phyloP scores from a whole-genome alignment of 2,888 invertebrate genomes.

The Priocnemis perturbator region DNA sequence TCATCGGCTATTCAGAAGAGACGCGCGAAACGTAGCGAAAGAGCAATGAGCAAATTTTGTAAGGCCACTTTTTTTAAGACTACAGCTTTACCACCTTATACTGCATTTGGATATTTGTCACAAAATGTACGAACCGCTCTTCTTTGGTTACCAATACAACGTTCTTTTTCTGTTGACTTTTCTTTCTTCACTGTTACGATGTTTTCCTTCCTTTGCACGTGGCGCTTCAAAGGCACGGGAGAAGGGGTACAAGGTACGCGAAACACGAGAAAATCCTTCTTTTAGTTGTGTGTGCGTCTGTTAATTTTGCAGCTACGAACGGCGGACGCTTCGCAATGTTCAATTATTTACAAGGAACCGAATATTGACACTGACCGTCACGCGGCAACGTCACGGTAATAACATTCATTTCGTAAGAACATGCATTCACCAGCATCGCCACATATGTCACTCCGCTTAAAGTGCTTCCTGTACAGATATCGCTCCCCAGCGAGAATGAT shows the following conservation, averaged over 20 bases:
- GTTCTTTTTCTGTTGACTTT: background rate
- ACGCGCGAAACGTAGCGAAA: constrained; percentile 38
- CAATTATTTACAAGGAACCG: background rate
- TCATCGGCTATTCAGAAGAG: constrained; percentile 31
- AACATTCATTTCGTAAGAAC: constrained; percentile 38
- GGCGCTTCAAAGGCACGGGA: constrained; percentile 6
- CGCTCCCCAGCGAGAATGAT: background rate
- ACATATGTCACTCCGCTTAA: constrained; percentile 38
- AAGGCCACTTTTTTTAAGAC: constrained; percentile 5
- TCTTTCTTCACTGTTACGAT: background rate
- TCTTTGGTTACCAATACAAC: background rate
- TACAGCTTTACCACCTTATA: constrained; percentile 2
- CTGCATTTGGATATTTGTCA: constrained; percentile 21
- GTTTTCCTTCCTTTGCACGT: background rate
- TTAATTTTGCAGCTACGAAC: constrained; percentile 6
- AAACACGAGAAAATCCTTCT: background rate
- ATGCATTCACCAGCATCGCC: constrained; percentile 40
- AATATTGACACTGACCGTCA: constrained; percentile 14
- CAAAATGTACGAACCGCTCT: constrained; percentile 2
- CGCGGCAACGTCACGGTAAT: constrained; percentile 32
- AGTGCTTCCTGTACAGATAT: constrained; percentile 25
- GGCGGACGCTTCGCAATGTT: constrained; percentile 5
- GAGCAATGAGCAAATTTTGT: constrained; percentile 3
- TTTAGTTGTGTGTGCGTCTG: background rate
- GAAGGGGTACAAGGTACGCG: background rate